Conservation (phyloP, 1,140 invertebrate genomes). For the Panagrolaimus sp. region DNA sequence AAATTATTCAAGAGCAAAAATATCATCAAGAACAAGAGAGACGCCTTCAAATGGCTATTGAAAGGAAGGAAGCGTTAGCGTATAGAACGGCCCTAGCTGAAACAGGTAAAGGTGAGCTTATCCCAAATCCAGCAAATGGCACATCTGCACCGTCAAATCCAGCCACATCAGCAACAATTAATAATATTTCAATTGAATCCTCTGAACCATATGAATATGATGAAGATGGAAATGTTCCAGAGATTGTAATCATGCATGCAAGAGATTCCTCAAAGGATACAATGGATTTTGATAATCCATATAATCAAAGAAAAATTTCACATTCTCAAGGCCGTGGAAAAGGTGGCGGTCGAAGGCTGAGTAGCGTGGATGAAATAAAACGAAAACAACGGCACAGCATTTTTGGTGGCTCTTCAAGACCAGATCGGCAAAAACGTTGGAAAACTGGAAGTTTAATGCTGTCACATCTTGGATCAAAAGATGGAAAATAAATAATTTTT, state of each 20-base stretch:
- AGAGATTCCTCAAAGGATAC: conserved; percentile 40
- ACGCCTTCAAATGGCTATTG: conserved; percentile 11
- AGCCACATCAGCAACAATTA: neutral
- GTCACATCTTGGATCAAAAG: neutral
- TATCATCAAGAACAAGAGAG: conserved; percentile 29
- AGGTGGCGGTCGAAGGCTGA: neutral
- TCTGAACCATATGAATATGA: conserved; percentile 19
- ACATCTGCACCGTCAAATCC: neutral
- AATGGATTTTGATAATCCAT: conserved; percentile 20
- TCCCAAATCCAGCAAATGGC: neutral
- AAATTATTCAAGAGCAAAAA: conserved; percentile 48
- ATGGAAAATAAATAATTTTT: neutral
- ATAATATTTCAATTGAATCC: conserved; percentile 2
- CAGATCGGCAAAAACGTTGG: conserved; percentile 11
- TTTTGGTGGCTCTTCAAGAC: neutral
- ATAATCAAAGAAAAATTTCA: conserved; percentile 3
- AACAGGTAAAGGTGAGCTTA: neutral
- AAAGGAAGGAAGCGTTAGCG: neutral
- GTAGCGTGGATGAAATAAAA: neutral
- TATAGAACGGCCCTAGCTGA: neutral
- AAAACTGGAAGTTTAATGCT: conserved; percentile 14
- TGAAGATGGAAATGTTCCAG: conserved; percentile 37
- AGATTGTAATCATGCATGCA: conserved; percentile 48
- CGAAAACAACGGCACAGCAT: neutral
- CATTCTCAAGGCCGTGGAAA: neutral